Evolutionary conservation across 2,797 vertebrate genomes (phyloP).

Genomic region (Sarcoramphus papa): DNA sequence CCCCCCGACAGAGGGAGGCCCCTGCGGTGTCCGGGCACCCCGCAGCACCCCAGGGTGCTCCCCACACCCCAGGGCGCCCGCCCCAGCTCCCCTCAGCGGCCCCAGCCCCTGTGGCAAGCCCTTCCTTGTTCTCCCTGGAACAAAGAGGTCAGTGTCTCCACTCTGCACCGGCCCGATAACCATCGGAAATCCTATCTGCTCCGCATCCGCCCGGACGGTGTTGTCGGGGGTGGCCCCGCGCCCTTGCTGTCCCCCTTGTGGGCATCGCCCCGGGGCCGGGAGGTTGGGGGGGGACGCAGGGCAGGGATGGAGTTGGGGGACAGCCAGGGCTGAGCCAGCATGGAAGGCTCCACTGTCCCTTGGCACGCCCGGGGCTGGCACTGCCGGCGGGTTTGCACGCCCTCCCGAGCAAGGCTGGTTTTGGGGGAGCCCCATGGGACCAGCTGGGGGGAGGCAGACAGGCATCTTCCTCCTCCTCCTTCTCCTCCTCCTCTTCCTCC

Average conservation of each 20-base stretch:
- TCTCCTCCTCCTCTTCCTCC: neutral
- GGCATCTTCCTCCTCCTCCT: neutral
- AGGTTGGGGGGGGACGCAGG: rapidly evolving
- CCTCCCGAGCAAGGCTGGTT: neutral
- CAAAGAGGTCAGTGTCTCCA: constrained; percentile 90
- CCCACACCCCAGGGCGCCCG: neutral
- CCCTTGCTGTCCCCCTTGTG: neutral
- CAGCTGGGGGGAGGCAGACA: rapidly evolving
- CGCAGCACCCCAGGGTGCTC: neutral
- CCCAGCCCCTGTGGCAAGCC: neutral
- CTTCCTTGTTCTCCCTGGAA: constrained; percentile 76
- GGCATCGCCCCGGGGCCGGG: neutral
- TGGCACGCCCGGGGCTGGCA: neutral
- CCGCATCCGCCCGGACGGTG: constrained; percentile 70
- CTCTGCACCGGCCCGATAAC: constrained; percentile 76
- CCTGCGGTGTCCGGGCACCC: rapidly evolving
- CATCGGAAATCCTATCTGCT: constrained; percentile 86
- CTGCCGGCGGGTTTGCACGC: rapidly evolving
- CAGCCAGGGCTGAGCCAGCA: rapidly evolving
- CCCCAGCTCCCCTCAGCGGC: rapidly evolving
- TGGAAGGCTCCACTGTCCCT: rapidly evolving
- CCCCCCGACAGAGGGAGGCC: rapidly evolving
- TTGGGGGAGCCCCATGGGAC: neutral
- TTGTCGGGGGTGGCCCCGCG: constrained; percentile 45
- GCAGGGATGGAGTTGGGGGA: neutral